Base-by-base conservation (phyloP, 1,140 invertebrate species). In the Atta cephalotes region DNA sequence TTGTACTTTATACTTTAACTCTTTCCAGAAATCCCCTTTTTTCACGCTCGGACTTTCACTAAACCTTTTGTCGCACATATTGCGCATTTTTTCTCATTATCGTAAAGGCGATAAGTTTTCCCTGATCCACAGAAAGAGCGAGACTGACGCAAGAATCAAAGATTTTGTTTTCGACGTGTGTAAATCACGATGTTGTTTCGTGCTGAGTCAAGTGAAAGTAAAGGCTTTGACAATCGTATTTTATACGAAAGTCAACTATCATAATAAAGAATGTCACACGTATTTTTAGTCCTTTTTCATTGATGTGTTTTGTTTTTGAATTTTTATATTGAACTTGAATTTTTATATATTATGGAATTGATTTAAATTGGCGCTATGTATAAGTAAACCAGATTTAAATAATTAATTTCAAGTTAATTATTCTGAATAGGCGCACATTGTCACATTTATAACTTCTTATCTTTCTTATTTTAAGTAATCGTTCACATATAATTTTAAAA, bases 31-130 rank as follows among this genome's bases (percentile, higher is more conserved):
- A 10, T 45, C 16, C 14, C 3, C 45, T 25, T 49, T 35, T 53
- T 58, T 53, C 31, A 21, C 77, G 78, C 66, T 77, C 1, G 87
- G 85, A 93, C 94, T 95, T 95, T 95, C 93, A 93, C 92, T 45
- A 10, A 45, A 45, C 39, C 92, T 92, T 94, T 95, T 94, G 94
- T 94, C 85, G 63, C 74, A 71, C 65, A 58, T 18, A 45, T 45
- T 70, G n/a, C n/a, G 7, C 9, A 74, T 56, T 71, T 49, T 71
- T 56, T 72, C 51, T 60, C 10, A n/a, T 66, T 77, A 71, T 86
- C 39, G 76, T 45, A 81, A 87, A 82, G 31, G 87, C 86, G 93
- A 90, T 94, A 93, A 93, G 90, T 71, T 85, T 91, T 93, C 93
- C 92, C 92, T 92, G 87, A 92, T 88, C 71, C 77, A 82, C 60